These are phyloP conservation scores for Micrastur ruficollis DNA, from an alignment of 2,797 vertebrate species.

Conservation along the genomic window DNA sequence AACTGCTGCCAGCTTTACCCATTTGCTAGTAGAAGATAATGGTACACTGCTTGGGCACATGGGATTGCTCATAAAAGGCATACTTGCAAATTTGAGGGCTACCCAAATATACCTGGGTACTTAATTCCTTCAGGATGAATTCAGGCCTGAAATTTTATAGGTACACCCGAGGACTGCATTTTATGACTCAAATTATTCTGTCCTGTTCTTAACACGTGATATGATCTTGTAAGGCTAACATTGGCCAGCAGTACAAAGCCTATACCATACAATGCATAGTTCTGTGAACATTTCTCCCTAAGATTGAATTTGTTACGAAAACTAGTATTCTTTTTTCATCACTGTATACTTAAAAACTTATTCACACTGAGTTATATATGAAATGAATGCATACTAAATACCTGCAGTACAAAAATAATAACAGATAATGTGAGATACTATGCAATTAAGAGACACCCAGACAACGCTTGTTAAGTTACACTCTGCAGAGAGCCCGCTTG, in stretches of 20 bases:
- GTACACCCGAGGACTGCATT: not conserved
- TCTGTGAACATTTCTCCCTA: not conserved
- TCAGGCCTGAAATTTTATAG: not conserved
- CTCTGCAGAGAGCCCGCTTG: not conserved
- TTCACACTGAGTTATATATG: not conserved
- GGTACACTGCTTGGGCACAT: not conserved
- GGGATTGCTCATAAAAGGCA: not conserved
- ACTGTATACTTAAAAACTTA: not conserved
- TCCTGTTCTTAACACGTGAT: not conserved
- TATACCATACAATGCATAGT: accelerated
- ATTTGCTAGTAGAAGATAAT: not conserved
- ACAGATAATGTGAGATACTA: not conserved
- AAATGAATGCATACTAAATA: not conserved
- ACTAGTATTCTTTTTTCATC: not conserved
- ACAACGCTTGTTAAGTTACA: not conserved
- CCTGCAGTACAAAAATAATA: not conserved
- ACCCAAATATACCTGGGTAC: not conserved
- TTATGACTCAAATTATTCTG: not conserved
- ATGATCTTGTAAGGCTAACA: not conserved
- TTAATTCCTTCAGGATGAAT: not conserved
- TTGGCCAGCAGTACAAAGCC: not conserved
- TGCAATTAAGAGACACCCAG: not conserved
- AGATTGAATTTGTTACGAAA: not conserved
- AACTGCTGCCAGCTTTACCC: not conserved
- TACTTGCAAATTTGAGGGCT: not conserved